These are phyloP conservation scores for Corvus moneduloides DNA, from an alignment of 2,113 vertebrate genomes.

Conservation along the genomic window DNA sequence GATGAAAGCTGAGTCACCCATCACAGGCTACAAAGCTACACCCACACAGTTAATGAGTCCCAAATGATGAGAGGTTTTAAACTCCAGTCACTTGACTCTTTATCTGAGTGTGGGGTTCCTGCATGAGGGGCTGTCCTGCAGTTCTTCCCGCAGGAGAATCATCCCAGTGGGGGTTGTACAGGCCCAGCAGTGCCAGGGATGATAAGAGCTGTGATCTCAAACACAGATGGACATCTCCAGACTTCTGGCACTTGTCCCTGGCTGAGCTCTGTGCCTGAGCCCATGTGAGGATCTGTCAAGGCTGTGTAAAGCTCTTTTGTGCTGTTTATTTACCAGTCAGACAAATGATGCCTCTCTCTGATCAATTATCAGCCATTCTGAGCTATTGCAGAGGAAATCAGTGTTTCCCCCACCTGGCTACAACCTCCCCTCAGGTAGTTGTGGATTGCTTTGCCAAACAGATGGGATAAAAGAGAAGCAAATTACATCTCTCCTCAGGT, in stretches of 20 bases:
- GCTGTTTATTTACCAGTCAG: not conserved
- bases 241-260: not conserved
- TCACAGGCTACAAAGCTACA: not conserved
- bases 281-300: not conserved
- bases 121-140: not conserved
- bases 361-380: not conserved
- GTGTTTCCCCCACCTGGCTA: not conserved
- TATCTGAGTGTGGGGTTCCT: rapidly evolving
- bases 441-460: not conserved
- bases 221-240: not conserved
- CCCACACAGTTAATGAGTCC: rapidly evolving
- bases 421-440: rapidly evolving
- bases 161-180: no score
- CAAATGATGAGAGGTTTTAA: not conserved
- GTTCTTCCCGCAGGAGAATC: rapidly evolving
- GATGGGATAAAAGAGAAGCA: not conserved
- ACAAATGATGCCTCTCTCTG: not conserved
- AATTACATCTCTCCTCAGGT: not conserved
- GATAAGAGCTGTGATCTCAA: not conserved
- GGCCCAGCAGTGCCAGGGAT: rapidly evolving
- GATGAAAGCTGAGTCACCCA: not conserved
- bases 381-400: not conserved
- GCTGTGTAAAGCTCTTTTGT: not conserved
- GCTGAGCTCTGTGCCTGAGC: not conserved
- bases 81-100: not conserved